Percentiles rank a stretch among this genome's conserved stretches.
phyloP scores from a whole-genome alignment of 2,888 invertebrate species.

The Tiliacea aurago region DNA sequence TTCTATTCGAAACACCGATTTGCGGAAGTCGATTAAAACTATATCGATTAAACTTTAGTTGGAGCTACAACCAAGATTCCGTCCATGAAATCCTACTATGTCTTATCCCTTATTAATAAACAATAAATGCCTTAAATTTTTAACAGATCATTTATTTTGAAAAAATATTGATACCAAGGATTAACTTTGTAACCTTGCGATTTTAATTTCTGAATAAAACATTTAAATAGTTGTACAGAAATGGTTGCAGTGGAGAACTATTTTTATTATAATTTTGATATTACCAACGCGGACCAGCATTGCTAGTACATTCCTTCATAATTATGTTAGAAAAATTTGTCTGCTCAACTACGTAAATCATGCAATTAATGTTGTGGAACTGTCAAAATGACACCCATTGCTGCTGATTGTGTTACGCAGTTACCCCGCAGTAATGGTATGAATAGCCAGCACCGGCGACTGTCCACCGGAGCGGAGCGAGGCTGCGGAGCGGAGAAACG shows the following conservation, averaged over 20 bases:
- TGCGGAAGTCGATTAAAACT: slow-evolving; percentile 76
- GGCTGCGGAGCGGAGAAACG: no score
- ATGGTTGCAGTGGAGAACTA: neutral
- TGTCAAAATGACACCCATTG: no score
- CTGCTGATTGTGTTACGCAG: no score
- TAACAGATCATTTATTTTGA: neutral
- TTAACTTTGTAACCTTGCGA: neutral
- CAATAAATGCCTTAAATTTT: neutral
- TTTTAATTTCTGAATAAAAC: neutral
- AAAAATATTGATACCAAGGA: neutral
- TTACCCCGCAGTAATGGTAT: no score
- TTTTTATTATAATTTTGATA: neutral
- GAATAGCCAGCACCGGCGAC: neutral
- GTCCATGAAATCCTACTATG: neutral
- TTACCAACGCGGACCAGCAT: neutral
- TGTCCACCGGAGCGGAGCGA: no score
- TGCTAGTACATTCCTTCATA: no score
- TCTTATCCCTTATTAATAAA: neutral
- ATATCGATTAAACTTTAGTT: slow-evolving; percentile 48
- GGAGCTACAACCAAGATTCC: neutral
- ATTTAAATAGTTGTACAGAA: no score
- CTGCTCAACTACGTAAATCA: no score
- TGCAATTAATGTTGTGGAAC: no score
- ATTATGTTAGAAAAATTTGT: no score
- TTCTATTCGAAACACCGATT: slow-evolving; percentile 79